These are phyloP conservation scores for Sorex araneus DNA, from an alignment of 2,113 vertebrate genomes.

Conservation along the genomic window DNA sequence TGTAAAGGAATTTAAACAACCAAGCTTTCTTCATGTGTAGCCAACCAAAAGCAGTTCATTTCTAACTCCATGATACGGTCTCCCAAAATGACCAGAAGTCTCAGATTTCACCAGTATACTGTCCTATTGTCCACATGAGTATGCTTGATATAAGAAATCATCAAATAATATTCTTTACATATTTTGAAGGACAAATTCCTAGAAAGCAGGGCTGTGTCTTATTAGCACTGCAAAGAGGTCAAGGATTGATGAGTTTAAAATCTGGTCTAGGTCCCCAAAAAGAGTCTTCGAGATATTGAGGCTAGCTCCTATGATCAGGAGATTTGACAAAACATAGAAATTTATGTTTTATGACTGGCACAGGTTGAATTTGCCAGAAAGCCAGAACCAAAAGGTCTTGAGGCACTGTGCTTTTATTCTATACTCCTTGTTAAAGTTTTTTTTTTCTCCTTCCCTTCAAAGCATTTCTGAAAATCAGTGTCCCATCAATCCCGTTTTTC, in stretches of 20 bases:
- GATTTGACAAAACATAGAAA: background rate
- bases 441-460: background rate
- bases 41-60: constrained; percentile 13
- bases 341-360: background rate
- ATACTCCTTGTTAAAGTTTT: background rate
- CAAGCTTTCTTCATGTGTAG: background rate
- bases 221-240: background rate
- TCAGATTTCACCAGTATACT: background rate
- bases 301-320: background rate
- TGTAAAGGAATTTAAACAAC: constrained; percentile 62
- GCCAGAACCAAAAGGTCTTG: background rate
- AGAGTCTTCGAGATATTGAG: background rate
- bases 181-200: background rate
- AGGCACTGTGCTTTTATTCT: too few species aligned
- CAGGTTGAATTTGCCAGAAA: background rate
- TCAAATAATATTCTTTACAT: background rate
- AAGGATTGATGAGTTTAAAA: background rate
- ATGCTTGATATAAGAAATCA: background rate
- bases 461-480: background rate
- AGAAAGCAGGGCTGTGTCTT: background rate
- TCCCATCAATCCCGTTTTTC: constrained; percentile 2
- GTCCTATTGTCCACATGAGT: background rate
- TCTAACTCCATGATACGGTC: background rate
- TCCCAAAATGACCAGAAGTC: background rate
- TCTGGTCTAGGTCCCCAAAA: background rate